A percentile compares a stretch with the other conserved stretches of the same genome.
phyloP scores from a whole-genome alignment of 2,113 vertebrate species.

The Phrynosoma platyrhinos region DNA sequence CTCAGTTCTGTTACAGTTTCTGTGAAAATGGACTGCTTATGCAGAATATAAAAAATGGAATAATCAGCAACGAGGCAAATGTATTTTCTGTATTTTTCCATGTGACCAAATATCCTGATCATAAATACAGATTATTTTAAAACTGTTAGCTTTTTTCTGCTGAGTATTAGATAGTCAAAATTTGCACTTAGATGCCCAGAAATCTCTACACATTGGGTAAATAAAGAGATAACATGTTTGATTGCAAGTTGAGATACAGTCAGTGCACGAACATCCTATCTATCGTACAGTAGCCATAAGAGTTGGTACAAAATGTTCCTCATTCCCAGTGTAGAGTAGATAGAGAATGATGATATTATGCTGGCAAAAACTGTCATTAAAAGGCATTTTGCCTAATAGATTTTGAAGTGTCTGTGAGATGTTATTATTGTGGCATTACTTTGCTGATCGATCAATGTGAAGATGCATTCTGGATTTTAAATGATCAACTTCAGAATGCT shows the following conservation, averaged over 20 bases:
- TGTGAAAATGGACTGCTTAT: neutral
- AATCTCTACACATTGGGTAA: neutral
- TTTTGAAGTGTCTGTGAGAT: neutral
- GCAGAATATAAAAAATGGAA: neutral
- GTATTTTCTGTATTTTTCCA: neutral
- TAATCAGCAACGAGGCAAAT: neutral
- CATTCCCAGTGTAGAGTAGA: neutral
- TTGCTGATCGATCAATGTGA: neutral
- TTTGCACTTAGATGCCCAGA: neutral
- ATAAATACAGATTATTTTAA: neutral
- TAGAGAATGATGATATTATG: neutral
- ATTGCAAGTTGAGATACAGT: neutral
- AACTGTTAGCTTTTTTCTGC: too few species aligned
- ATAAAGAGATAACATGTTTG: neutral
- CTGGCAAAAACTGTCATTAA: neutral
- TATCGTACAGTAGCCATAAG: too few species aligned
- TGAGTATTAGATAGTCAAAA: neutral
- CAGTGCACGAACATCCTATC: too few species aligned
- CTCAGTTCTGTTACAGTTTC: neutral
- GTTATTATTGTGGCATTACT: too few species aligned
- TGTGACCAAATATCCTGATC: neutral
- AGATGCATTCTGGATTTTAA: neutral
- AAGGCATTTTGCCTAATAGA: neutral
- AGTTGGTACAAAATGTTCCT: neutral
- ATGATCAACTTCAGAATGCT: neutral